These are phyloP conservation scores for Pseudomyrmex flavicornis DNA, from an alignment of 1,140 invertebrate genomes.

Conservation along the genomic window DNA sequence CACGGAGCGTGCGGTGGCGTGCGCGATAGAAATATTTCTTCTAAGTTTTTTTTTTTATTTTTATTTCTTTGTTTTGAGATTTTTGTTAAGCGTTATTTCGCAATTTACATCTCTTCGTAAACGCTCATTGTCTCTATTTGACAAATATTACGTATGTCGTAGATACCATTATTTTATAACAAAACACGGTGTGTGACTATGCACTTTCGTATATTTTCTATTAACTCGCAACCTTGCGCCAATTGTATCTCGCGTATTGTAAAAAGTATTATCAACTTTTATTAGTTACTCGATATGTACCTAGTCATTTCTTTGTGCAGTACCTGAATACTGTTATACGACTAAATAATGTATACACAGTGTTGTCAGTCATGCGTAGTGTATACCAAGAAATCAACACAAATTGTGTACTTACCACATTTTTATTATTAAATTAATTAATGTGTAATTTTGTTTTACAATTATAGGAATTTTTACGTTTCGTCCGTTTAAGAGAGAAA, in stretches of 20 bases:
- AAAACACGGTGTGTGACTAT: neutral
- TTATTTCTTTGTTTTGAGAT: too few relatives aligned
- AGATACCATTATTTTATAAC: slow-evolving; percentile 15
- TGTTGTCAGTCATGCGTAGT: too few relatives aligned
- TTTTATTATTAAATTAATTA: too few relatives aligned
- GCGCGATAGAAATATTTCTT: neutral
- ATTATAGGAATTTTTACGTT: too few relatives aligned
- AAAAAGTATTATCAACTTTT: neutral
- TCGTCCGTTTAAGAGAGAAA: too few relatives aligned
- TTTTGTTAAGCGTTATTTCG: neutral
- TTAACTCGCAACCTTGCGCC: slow-evolving; percentile 21
- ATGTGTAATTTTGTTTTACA: too few relatives aligned
- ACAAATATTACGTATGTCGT: neutral
- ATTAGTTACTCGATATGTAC: slow-evolving; percentile 12
- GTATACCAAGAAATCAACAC: too few relatives aligned
- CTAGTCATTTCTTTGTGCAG: neutral
- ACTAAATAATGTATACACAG: too few relatives aligned
- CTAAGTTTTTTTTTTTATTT: too few relatives aligned
- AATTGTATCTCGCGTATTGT: neutral
- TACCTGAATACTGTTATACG: neutral
- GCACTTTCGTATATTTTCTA: slow-evolving; percentile 26
- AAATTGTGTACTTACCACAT: too few relatives aligned
- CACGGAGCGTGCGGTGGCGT: slow-evolving; percentile 7
- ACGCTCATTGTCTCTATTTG: neutral
- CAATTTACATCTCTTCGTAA: neutral